Conservation (phyloP, 2,113 vertebrate genomes). For the crab-eating macaque (Macaca fascicularis) region T2T-MFA8v1.1 NC_088394.1:15754501-15755000, state of each 20-base stretch:
- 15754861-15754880: not conserved
- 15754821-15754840: not conserved
- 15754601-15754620: not conserved
- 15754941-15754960: not conserved
- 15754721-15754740: not conserved
- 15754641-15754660: not conserved
- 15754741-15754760: not conserved
- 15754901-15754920: not conserved
- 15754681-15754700: not conserved
- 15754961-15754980: not conserved
- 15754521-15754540: no score
- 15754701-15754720: not conserved
- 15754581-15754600: not conserved
- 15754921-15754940: not conserved
- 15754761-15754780: slow-evolving; percentile 50
- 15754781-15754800: slow-evolving; percentile 52
- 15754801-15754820: not conserved
- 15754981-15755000: not conserved
- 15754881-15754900: not conserved
- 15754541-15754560: not conserved
- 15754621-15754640: not conserved
- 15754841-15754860: not conserved
- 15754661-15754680: not conserved
- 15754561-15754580: not conserved
- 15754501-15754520: not conserved